These are phyloP conservation scores for Plagodis dolabraria DNA, from an alignment of 2,888 invertebrate species.

Conservation along the genomic window DNA sequence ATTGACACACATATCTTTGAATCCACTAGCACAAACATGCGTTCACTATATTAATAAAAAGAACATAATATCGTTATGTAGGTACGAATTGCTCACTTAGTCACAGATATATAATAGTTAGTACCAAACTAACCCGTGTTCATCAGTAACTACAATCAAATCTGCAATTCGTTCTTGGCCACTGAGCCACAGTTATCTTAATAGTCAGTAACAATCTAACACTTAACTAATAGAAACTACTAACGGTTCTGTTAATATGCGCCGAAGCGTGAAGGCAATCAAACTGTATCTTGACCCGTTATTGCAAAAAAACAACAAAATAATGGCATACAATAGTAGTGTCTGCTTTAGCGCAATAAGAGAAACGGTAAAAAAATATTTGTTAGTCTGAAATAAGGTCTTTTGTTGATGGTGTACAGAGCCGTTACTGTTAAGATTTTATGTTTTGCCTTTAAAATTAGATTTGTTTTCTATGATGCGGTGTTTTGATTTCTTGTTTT, in stretches of 20 bases:
- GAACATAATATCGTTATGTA: conserved; percentile 46
- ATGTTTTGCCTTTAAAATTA: too few species aligned
- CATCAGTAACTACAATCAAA: conserved; percentile 1
- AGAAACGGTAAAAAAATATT: conserved; percentile 18
- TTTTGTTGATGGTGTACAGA: conserved; percentile 1
- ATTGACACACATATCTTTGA: conserved; percentile 1
- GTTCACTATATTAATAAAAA: neutral
- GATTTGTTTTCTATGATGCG: too few species aligned
- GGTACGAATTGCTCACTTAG: neutral
- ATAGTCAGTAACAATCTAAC: conserved; percentile 9
- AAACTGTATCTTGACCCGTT: conserved; percentile 43
- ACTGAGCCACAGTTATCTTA: conserved; percentile 9
- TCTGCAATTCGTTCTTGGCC: conserved; percentile 1
- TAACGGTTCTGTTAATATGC: conserved; percentile 42
- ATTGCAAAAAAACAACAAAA: conserved; percentile 42
- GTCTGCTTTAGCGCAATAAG: conserved; percentile 23
- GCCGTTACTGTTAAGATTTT: neutral
- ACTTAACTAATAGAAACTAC: conserved; percentile 6
- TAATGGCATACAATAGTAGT: conserved; percentile 22
- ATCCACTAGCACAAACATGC: neutral
- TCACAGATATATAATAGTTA: conserved; percentile 4
- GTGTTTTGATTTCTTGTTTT: too few species aligned
- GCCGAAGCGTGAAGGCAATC: conserved; percentile 57
- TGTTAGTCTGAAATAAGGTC: conserved; percentile 5
- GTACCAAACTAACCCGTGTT: neutral